These are phyloP conservation scores for Arrhamphus sclerolepis DNA, from an alignment of 2,797 vertebrate genomes.

Conservation along the genomic window DNA sequence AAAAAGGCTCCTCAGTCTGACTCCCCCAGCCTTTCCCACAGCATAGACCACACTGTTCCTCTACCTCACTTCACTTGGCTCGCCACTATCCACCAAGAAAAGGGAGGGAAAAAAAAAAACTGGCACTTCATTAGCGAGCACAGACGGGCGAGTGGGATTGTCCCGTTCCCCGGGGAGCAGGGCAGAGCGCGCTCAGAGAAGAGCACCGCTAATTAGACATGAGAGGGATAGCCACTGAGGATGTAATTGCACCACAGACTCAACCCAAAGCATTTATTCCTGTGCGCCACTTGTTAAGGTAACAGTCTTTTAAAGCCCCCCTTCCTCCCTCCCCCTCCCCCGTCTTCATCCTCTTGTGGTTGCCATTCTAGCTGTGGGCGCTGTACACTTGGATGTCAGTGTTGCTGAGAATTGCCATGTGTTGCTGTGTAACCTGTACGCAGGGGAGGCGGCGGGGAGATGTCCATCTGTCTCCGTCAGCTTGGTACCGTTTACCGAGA, in stretches of 20 bases:
- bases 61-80: constrained; percentile 52
- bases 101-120: constrained; percentile 20
- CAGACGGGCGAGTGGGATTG: constrained; percentile 80
- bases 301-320: constrained; percentile 84
- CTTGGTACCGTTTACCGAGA: constrained; percentile 31
- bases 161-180: constrained; percentile 68
- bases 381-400: constrained; percentile 78
- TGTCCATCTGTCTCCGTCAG: constrained; percentile 71
- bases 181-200: constrained; percentile 68
- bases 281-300: constrained; percentile 77
- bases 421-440: constrained; percentile 73
- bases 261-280: constrained; percentile 76
- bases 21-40: constrained; percentile 55
- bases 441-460: constrained; percentile 46
- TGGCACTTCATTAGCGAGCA: constrained; percentile 77
- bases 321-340: constrained; percentile 31
- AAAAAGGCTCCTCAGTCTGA: constrained; percentile 55
- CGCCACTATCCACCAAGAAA: constrained; percentile 29
- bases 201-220: constrained; percentile 82
- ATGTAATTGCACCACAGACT: constrained; percentile 79
- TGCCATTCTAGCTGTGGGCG: constrained; percentile 58
- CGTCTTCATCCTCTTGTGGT: constrained; percentile 47
- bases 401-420: constrained; percentile 63
- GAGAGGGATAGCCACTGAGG: constrained; percentile 74
- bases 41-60: constrained; percentile 49